Percentiles rank a stretch among this genome's conserved stretches.
Conservation (phyloP, 2,113 vertebrate genomes). For the Seriola quinqueradiata region DNA sequence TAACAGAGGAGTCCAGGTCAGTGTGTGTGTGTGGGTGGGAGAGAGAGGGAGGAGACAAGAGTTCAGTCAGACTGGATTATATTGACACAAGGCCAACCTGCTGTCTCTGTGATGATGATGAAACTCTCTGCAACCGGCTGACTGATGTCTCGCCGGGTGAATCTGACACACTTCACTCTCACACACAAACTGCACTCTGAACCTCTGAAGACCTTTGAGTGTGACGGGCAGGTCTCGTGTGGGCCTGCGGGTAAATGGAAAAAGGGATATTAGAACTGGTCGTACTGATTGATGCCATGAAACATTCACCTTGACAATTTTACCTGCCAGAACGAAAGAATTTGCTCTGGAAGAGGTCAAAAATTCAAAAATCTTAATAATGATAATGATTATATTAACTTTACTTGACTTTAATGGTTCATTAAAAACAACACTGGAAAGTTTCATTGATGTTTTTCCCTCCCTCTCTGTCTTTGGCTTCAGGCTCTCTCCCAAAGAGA, state of each 20-base stretch:
- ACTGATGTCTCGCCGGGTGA: constrained; percentile 40
- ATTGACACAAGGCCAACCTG: constrained; percentile 55
- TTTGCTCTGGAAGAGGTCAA: not conserved
- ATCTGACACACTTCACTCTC: constrained; percentile 13
- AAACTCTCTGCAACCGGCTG: constrained; percentile 76
- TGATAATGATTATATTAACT: too few species aligned
- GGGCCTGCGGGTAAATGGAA: not conserved
- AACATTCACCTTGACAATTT: not conserved
- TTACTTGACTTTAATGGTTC: too few species aligned
- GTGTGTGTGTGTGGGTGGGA: not conserved
- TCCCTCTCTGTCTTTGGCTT: not conserved
- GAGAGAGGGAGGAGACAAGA: not conserved
- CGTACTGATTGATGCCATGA: not conserved
- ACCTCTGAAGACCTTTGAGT: not conserved
- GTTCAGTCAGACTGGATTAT: constrained; percentile 32
- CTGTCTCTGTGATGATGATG: constrained; percentile 73
- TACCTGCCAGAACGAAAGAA: not conserved
- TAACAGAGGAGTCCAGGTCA: constrained; percentile 21
- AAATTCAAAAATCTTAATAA: not conserved
- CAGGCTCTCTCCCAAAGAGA: constrained; percentile 95
- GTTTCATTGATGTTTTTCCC: not conserved
- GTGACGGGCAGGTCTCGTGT: not conserved
- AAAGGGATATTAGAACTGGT: not conserved
- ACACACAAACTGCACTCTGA: not conserved
- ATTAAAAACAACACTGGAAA: not conserved